Conservation (phyloP, 2,797 vertebrate genomes). For the Onychomys leucogaster region DNA sequence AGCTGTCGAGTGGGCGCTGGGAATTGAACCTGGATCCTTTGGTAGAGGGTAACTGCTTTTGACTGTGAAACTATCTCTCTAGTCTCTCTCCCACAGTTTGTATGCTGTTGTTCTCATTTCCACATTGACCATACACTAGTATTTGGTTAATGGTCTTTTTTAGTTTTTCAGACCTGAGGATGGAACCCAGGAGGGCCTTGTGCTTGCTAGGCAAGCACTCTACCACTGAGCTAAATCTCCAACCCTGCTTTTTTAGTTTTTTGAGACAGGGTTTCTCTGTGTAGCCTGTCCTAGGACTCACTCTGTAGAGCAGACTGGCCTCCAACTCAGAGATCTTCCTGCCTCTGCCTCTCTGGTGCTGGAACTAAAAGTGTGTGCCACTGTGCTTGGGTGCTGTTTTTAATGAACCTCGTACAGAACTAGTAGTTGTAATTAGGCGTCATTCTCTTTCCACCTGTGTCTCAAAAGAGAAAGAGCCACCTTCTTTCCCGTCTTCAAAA, state of each 20-base stretch:
- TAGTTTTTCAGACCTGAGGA: not conserved
- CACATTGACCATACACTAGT: not conserved
- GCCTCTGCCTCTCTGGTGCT: not conserved
- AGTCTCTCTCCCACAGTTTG: not conserved
- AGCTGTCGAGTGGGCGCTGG: not conserved
- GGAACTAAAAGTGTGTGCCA: not conserved
- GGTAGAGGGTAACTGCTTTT: not conserved
- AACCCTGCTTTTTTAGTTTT: not conserved
- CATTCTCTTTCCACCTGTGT: conserved; percentile 13
- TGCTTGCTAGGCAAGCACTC: no score
- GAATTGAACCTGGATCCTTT: not conserved
- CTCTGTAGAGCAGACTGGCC: not conserved
- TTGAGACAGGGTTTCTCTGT: not conserved
- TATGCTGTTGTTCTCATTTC: not conserved
- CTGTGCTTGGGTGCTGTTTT: not conserved
- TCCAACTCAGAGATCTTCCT: not conserved
- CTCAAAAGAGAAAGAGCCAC: conserved; percentile 23
- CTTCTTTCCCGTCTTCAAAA: not conserved
- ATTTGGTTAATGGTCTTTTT: conserved; percentile 2
- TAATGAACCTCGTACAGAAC: not conserved
- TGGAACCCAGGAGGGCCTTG: no score
- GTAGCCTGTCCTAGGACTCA: not conserved
- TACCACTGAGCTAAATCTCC: no score
- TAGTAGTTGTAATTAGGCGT: not conserved
- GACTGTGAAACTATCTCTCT: not conserved